A percentile compares a stretch with the other conserved stretches of the same genome.
Evolutionary conservation across 1,140 invertebrate genomes (phyloP).

Genomic region (Harpegnathos saltator): DNA sequence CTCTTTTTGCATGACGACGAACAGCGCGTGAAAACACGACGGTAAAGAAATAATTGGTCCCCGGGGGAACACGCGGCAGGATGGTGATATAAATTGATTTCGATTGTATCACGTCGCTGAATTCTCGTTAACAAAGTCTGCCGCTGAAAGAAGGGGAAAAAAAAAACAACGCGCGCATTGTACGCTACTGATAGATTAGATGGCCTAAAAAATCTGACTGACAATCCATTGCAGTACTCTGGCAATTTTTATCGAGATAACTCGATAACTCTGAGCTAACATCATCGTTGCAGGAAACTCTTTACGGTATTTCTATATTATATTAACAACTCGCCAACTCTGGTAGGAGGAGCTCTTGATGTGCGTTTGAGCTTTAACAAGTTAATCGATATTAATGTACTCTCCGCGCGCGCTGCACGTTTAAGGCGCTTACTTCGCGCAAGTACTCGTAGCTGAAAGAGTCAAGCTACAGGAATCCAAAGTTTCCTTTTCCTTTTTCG

Average conservation of each 20-base stretch:
- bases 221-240: not conserved
- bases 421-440: no score
- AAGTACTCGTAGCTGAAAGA: no score
- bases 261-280: not conserved
- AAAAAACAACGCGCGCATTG: no score
- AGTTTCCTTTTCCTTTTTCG: not conserved
- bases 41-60: constrained; percentile 53
- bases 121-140: constrained; percentile 2
- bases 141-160: not conserved
- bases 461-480: not conserved
- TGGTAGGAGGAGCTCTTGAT: not conserved
- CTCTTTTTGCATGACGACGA: constrained; percentile 49
- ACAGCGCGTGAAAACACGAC: constrained; percentile 28
- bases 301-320: not conserved
- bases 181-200: not conserved
- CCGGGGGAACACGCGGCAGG: constrained; percentile 3
- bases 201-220: not conserved
- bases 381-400: no score
- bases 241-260: not conserved
- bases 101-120: constrained; percentile 11
- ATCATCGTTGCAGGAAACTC: no score
- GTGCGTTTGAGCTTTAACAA: not conserved
- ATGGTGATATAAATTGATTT: constrained; percentile 43
- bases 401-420: no score
- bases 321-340: not conserved